Percentiles rank a stretch among this genome's conserved stretches.
Evolutionary conservation across 1,140 invertebrate genomes (phyloP).

Genomic region (Cyclargus thomasi): DNA sequence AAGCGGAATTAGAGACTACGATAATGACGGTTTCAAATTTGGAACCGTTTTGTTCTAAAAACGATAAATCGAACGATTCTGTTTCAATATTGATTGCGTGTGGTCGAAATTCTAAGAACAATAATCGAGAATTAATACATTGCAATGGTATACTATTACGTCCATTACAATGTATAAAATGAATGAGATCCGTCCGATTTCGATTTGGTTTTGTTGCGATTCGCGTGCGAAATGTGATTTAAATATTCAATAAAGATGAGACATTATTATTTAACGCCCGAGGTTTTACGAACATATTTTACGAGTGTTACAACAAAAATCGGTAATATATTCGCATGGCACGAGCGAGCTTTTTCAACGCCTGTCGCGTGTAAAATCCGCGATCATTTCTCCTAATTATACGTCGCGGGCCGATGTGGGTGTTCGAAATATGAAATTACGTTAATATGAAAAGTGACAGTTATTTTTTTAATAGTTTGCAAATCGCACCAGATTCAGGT

Average conservation of each 20-base stretch:
- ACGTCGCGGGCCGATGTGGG: conserved; percentile 57
- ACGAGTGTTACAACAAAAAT: conserved; percentile 55
- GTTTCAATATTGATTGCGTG: conserved; percentile 59
- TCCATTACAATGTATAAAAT: conserved; percentile 51
- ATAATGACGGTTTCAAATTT: conserved; percentile 64
- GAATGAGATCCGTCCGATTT: conserved; percentile 31
- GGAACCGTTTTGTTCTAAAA: conserved; percentile 67
- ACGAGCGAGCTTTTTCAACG: conserved; percentile 60
- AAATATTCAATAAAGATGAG: conserved; percentile 54
- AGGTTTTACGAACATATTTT: conserved; percentile 62
- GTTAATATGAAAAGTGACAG: conserved; percentile 58
- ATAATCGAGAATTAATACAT: conserved; percentile 66
- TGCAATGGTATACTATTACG: conserved; percentile 55
- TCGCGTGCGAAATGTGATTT: conserved; percentile 22
- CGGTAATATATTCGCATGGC: conserved; percentile 60
- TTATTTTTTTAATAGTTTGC: conserved; percentile 41
- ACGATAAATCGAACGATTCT: conserved; percentile 69
- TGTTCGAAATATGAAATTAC: conserved; percentile 70
- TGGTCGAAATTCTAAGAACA: conserved; percentile 62
- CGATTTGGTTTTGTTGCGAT: not conserved
- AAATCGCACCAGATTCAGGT: conserved; percentile 30
- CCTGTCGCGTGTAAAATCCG: conserved; percentile 64
- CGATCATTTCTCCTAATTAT: conserved; percentile 70
- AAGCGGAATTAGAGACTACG: conserved; percentile 69
- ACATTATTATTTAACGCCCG: conserved; percentile 54